Conservation (phyloP, 2,113 vertebrate genomes). For the Larimichthys crocea region DNA sequence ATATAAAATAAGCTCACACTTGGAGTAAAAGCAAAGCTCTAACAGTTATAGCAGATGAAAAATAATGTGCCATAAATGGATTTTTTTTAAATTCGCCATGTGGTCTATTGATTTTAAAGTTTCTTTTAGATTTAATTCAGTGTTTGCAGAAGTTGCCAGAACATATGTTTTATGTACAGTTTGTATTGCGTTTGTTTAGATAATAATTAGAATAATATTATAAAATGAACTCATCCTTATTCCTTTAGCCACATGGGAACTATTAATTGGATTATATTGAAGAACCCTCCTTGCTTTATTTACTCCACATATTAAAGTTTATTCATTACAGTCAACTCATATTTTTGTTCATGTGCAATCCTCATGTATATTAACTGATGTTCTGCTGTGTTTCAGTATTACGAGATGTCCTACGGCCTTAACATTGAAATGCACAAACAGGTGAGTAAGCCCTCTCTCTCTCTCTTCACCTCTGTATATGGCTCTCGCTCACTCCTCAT, state of each 20-base stretch:
- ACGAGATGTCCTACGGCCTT: conserved; percentile 99
- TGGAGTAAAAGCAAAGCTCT: background rate
- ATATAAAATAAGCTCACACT: background rate
- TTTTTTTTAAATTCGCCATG: background rate
- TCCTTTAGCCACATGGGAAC: background rate
- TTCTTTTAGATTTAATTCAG: background rate
- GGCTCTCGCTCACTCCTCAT: background rate
- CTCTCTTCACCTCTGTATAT: background rate
- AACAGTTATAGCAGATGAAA: background rate
- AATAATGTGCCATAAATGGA: background rate
- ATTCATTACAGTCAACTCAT: background rate
- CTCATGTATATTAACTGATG: conserved; percentile 14
- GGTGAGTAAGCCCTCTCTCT: conserved; percentile 83
- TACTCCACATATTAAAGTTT: background rate
- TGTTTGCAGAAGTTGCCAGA: background rate
- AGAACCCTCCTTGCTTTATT: background rate
- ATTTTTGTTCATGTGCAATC: background rate
- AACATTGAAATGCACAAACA: conserved; percentile 99
- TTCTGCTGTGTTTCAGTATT: conserved; percentile 89
- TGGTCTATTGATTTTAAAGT: background rate
- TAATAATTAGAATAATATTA: background rate
- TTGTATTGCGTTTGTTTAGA: background rate
- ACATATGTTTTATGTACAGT: background rate
- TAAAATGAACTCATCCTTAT: background rate
- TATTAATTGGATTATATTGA: background rate